Evolutionary conservation across 2,888 invertebrate species (phyloP), one percentile per base, ranked within the genome.

Genomic region (Dione juno): DNA sequence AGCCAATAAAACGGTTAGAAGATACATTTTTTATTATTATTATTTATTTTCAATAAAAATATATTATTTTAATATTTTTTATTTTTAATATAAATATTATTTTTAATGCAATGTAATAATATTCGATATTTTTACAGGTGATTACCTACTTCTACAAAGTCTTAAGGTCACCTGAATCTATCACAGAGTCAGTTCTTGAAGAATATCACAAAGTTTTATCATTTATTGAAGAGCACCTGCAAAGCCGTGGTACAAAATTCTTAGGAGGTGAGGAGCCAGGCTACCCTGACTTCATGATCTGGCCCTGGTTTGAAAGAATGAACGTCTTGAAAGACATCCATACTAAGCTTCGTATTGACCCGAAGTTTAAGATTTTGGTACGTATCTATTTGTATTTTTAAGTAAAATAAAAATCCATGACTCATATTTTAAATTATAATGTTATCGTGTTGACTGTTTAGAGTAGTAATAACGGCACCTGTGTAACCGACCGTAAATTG

Each of bases 221-320:
- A 70, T 85, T 94, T 35, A 94, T 96, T 70, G 96, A 97, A 81
- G 88, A 88, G 6, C 96, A 96, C 81, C 83, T 97, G 1, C 83
- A 80, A 14, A 88, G 88, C 45, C 93, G 97, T 64, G 94, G 94
- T 10, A 94, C 94, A 0, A 89, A 90, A 41, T 97, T 94, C 81
- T 94, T 96, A 74, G 87, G 81, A 57, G 96, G 97, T 0, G 87
- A 81, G 2, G 94, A 94, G 70, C 97, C 97, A 0, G 97, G 97
- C 11, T 96, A 95, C 94, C 88, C 95, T 16, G 97, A 97, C 82
- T 96, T 96, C 78, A 97, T 97, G 96, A 96, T 97, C 77, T 97
- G 97, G 97, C 97, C 97, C 0, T 97, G 97, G 97, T 95, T 96
- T 78, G 97, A 97, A 85, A 92, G 96, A 77, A 80, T 95, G 0